Evolutionary conservation across 2,113 vertebrate genomes (phyloP).

Genomic region (Lontra canadensis): DNA sequence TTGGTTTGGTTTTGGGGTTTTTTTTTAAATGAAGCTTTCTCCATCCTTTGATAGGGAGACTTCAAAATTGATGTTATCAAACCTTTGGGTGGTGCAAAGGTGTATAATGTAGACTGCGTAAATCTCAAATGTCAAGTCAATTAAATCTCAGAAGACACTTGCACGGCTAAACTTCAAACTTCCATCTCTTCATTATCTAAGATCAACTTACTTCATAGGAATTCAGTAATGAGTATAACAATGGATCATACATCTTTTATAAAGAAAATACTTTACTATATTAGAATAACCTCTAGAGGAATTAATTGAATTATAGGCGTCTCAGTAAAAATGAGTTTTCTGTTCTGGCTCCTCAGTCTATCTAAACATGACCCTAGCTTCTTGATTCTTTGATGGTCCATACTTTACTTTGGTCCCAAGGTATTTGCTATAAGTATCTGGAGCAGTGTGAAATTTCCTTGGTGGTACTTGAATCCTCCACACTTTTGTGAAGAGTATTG

Average conservation of each 20-base stretch:
- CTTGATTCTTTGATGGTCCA: neutral
- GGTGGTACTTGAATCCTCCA: rapidly evolving
- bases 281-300: neutral
- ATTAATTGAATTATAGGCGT: neutral
- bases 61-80: neutral
- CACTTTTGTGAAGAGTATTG: no score
- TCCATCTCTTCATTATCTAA: neutral
- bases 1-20: no score
- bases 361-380: neutral
- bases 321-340: neutral
- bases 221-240: neutral
- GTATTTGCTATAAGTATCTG: neutral
- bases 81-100: neutral
- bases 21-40: neutral
- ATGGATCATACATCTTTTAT: neutral
- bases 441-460: neutral
- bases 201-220: neutral
- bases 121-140: neutral
- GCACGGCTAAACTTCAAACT: neutral
- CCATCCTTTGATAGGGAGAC: neutral
- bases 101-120: neutral
- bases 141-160: neutral
- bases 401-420: neutral
- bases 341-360: neutral
- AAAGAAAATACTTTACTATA: neutral